These are phyloP conservation scores for Bos javanicus DNA, from an alignment of 2,113 vertebrate species.

Conservation along the genomic window DNA sequence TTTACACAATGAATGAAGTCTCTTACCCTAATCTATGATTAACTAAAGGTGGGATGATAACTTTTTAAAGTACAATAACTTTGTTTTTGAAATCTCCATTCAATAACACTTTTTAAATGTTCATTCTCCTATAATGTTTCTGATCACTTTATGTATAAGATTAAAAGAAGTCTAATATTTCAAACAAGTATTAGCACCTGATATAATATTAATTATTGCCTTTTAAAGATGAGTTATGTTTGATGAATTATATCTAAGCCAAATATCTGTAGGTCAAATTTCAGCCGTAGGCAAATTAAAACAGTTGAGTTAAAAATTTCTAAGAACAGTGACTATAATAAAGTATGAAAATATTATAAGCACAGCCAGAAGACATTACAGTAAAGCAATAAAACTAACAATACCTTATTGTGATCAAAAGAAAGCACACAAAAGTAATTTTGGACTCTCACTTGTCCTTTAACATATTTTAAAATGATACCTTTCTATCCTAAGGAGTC, in stretches of 20 bases:
- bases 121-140: not conserved
- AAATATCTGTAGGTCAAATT: slow-evolving; percentile 41
- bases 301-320: slow-evolving; percentile 43
- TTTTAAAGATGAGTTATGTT: slow-evolving; percentile 48
- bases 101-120: not conserved
- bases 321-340: slow-evolving; percentile 22
- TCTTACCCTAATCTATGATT: not conserved
- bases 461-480: slow-evolving; percentile 8
- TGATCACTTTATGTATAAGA: not conserved
- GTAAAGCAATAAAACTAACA: not conserved
- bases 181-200: not conserved
- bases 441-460: not conserved
- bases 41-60: not conserved
- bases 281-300: slow-evolving; percentile 19
- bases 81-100: slow-evolving; percentile 15
- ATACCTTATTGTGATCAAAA: not conserved
- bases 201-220: slow-evolving; percentile 33
- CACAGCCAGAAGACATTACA: slow-evolving; percentile 17
- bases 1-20: slow-evolving; percentile 6
- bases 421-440: not conserved
- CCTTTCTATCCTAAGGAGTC: not conserved
- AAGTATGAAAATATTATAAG: slow-evolving; percentile 37
- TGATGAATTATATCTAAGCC: slow-evolving; percentile 29
- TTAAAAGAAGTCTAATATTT: slow-evolving; percentile 16
- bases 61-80: slow-evolving; percentile 10